A percentile compares a stretch with the other conserved stretches of the same genome.
Conservation (phyloP, 1,140 invertebrate genomes). For the Bombus soroeensis region DNA sequence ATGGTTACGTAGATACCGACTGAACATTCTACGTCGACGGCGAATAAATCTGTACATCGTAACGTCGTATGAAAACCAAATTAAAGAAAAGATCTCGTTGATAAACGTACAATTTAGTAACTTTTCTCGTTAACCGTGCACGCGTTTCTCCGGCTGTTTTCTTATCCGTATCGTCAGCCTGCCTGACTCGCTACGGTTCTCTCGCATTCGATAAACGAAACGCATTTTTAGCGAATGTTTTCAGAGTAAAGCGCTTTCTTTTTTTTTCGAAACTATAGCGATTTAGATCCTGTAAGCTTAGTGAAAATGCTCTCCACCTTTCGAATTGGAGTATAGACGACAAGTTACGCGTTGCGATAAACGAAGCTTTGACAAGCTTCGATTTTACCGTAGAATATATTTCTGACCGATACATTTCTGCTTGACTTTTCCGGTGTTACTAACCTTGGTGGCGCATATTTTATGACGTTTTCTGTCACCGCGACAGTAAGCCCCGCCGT, state of each 20-base stretch:
- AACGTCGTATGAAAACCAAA: no score
- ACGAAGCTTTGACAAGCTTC: no score
- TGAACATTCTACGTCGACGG: neutral
- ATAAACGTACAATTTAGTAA: no score
- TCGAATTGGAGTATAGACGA: neutral
- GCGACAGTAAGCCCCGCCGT: constrained; percentile 84
- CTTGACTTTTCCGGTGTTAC: neutral
- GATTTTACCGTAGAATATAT: neutral
- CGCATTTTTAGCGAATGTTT: neutral
- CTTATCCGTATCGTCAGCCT: neutral
- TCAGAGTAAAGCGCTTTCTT: neutral
- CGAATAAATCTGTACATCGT: neutral
- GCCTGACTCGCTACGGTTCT: no score
- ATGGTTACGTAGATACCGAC: neutral
- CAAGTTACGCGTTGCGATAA: no score
- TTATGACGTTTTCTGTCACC: constrained; percentile 78
- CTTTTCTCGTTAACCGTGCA: neutral
- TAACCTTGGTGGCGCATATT: constrained; percentile 84
- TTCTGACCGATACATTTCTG: neutral
- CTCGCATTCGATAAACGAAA: neutral
- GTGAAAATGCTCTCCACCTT: neutral
- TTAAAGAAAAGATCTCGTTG: no score
- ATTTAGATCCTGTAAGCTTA: neutral
- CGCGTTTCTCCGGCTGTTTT: neutral
- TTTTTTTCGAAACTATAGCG: neutral